These are phyloP conservation scores for Propithecus deckenii DNA, from an alignment of 2,797 vertebrate genomes.

Conservation along the genomic window DNA sequence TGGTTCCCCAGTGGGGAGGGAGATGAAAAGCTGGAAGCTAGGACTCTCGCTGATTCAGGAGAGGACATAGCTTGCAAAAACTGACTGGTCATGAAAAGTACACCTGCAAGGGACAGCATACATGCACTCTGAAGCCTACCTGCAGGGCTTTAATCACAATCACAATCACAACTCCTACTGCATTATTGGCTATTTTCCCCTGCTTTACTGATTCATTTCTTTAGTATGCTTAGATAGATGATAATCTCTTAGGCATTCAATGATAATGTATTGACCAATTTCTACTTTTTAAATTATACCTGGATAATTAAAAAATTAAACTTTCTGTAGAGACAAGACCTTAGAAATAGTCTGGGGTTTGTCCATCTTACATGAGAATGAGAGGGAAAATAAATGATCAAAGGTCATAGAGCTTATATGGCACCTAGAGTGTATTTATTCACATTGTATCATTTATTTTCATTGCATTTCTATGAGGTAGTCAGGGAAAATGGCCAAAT, in stretches of 20 bases:
- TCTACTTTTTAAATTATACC: neutral
- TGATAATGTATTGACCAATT: neutral
- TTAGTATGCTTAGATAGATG: neutral
- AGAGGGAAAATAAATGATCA: neutral
- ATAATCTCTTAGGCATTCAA: neutral
- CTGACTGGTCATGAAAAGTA: neutral
- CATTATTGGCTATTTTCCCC: neutral
- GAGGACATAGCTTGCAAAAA: neutral
- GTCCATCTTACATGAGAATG: neutral
- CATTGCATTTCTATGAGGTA: neutral
- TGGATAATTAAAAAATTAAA: neutral
- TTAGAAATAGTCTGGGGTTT: neutral
- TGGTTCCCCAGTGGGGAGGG: neutral
- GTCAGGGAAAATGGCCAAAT: neutral
- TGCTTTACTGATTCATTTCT: neutral
- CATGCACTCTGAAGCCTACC: neutral
- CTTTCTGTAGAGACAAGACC: neutral
- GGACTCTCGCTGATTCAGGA: neutral
- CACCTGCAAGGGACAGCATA: neutral
- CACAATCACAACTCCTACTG: neutral
- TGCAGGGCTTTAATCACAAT: neutral
- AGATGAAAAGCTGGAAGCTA: neutral
- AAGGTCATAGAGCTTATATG: neutral
- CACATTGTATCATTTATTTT: neutral
- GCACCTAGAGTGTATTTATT: neutral